These are phyloP conservation scores for Ormyrus pomaceus DNA, from an alignment of 2,888 invertebrate genomes.

Conservation along the genomic window DNA sequence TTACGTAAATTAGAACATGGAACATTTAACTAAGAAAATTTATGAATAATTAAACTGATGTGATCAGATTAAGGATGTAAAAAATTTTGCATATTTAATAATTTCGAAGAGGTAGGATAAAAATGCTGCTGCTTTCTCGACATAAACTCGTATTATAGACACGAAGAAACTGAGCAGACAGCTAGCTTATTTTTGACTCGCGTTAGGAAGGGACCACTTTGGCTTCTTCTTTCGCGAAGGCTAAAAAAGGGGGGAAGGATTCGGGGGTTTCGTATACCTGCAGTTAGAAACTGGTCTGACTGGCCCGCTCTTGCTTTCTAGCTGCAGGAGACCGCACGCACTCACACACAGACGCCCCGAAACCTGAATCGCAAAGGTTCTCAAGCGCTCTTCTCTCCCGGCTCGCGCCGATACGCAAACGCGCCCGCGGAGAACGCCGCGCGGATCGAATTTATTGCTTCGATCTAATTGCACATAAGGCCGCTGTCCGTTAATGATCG, in stretches of 20 bases:
- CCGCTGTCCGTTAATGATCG: not conserved
- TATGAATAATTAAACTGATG: no score
- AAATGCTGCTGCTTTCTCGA: no score
- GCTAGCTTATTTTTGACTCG: no score
- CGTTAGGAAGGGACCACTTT: no score
- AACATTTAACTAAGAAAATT: no score
- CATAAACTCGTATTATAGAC: no score
- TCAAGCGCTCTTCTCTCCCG: constrained; percentile 64
- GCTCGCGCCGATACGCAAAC: constrained; percentile 30
- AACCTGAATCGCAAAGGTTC: constrained; percentile 74
- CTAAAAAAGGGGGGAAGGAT: no score
- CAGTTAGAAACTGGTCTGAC: constrained; percentile 55
- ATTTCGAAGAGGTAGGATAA: no score
- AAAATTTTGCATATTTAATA: no score
- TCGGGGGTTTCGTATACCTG: not conserved
- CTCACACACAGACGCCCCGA: constrained; percentile 67
- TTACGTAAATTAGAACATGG: not conserved
- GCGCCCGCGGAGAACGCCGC: not conserved
- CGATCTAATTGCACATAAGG: constrained; percentile 15
- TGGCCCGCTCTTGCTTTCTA: constrained; percentile 35
- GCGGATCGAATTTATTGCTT: constrained; percentile 20
- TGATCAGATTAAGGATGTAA: no score
- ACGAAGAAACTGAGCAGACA: no score
- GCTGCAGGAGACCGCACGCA: constrained; percentile 48
- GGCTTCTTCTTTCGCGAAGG: no score